Conservation (phyloP, 2,888 invertebrate genomes). For the Dynastes hyllus region DNA sequence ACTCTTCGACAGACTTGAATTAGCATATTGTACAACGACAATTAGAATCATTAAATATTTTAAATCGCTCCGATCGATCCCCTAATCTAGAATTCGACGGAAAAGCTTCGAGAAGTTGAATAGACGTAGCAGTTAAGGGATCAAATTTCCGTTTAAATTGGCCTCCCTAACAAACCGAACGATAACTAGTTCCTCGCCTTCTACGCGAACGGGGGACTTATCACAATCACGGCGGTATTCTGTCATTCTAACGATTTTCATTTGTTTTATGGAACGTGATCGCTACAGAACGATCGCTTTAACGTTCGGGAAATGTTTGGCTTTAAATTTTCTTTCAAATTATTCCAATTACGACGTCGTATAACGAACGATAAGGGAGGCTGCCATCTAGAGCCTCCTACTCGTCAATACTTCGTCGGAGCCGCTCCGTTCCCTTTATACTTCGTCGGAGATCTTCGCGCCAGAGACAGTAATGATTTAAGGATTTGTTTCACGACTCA, state of each 20-base stretch:
- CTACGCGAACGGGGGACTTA: background rate
- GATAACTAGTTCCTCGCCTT: background rate
- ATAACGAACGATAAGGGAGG: constrained; percentile 3
- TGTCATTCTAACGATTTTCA: constrained; percentile 32
- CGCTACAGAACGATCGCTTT: constrained; percentile 10
- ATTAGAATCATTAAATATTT: background rate
- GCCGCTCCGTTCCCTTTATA: background rate
- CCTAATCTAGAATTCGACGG: background rate
- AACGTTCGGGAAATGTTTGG: constrained; percentile 37
- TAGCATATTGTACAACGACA: no score
- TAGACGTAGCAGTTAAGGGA: constrained; percentile 8
- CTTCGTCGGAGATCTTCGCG: background rate
- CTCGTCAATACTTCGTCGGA: background rate
- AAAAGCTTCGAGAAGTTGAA: background rate
- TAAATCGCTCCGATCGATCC: background rate
- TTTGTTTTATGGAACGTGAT: constrained; percentile 17
- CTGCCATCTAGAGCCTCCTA: background rate
- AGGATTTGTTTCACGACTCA: constrained; percentile 42
- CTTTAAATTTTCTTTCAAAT: constrained; percentile 38
- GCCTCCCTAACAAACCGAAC: background rate
- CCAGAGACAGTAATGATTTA: constrained; percentile 20
- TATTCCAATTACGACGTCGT: constrained; percentile 27
- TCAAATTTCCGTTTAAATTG: constrained; percentile 29
- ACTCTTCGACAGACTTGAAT: no score
- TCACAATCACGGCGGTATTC: constrained; percentile 10